Evolutionary conservation across 2,888 invertebrate genomes (phyloP), one percentile per base, ranked within the genome.

Genomic region (Harpalus rufipes): DNA sequence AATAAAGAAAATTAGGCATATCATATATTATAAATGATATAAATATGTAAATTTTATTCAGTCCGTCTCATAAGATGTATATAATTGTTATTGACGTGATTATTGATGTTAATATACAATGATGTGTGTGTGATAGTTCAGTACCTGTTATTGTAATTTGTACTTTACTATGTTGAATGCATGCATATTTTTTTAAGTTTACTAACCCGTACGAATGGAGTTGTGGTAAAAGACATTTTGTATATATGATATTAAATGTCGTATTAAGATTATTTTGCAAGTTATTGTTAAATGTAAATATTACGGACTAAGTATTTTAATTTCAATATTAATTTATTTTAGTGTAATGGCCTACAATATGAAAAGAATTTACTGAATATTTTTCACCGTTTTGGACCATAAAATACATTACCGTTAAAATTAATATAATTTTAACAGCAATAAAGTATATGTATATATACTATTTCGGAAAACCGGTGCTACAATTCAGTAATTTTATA

Each of bases 111-210:
- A 56, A 80, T 65, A 68, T 65, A 39, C 14, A 32, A 63, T 32
- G 32, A 32, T 51, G 81, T 51, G 86, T 81, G 88, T 88, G 88
- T 89, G 89, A 89, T 89, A 89, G 89, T 86, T 88, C 41, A 87
- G 89, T 89, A 89, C 89, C 89, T 89, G 89, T 88, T 78, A 32
- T 25, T 78, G 51, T 76, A 76, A 44, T 76, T 76, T 76, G 58
- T 58, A 74, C 74, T 74, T 74, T 51, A 51, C 74, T 74, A 25
- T 44, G 41, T 74, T 74, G 14, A 74, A 32, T 32, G 32, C 1
- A 32, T 41, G 63, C 63, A 18, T 59, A 32, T 16, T 81, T 68
- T 16, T 81, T 68, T 81, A 81, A 41, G 51, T 81, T 81, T 65
- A 68, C 81, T 81, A 80, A 80, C 63, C 59, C 32, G 32, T 61